A percentile compares a stretch with the other conserved stretches of the same genome.
Evolutionary conservation across 1,140 invertebrate genomes (phyloP).

Genomic region (Glossosoma conforme): DNA sequence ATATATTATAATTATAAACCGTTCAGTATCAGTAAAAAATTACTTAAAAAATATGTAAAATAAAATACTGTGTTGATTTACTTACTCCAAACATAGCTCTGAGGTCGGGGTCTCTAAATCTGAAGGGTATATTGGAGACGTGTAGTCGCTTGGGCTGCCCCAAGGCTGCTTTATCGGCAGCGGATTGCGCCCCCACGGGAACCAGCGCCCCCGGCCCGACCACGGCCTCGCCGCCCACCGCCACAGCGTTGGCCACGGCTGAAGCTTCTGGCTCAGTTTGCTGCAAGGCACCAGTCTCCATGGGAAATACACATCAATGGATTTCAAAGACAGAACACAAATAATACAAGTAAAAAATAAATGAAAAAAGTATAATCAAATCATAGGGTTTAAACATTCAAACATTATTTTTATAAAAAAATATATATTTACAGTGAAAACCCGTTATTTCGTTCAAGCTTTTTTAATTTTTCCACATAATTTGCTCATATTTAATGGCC

Average conservation of each 20-base stretch:
- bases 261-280: constrained; percentile 41
- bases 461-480: too few relatives aligned
- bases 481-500: too few relatives aligned
- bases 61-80: too few relatives aligned
- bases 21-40: too few relatives aligned
- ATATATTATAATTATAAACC: too few relatives aligned
- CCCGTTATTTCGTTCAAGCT: too few relatives aligned
- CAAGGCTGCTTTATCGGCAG: constrained; percentile 47
- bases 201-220: constrained; percentile 38
- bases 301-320: constrained; percentile 32
- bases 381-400: neutral
- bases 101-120: constrained; percentile 96
- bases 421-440: too few relatives aligned
- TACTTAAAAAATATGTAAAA: too few relatives aligned
- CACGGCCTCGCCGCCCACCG: constrained; percentile 39
- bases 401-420: too few relatives aligned
- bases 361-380: neutral
- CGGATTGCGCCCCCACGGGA: constrained; percentile 39
- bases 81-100: constrained; percentile 96
- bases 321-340: constrained; percentile 27
- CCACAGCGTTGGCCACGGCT: constrained; percentile 34
- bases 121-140: constrained; percentile 98
- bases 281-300: constrained; percentile 38
- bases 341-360: constrained; percentile 25
- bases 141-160: constrained; percentile 82